Evolutionary conservation across 2,888 invertebrate genomes (phyloP), one percentile per base, ranked within the genome.

Genomic region (Laothoe populi): DNA sequence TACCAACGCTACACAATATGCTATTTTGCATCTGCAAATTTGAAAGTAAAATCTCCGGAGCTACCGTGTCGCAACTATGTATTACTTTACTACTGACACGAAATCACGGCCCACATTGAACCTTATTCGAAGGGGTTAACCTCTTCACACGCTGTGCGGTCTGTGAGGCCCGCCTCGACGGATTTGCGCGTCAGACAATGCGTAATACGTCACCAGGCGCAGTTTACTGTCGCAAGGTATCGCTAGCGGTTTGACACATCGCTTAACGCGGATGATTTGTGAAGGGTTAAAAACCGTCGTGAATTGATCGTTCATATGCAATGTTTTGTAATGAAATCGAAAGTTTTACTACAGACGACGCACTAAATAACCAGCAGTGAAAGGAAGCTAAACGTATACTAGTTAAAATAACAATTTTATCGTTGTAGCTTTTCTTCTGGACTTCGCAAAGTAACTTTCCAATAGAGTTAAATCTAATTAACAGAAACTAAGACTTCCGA

Each of bases 41-140:
- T 83, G 82, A 87, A 87, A 87, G 87, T 87, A 86, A 87, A 88
- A 86, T 87, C 80, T 77, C 76, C 74, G 79, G 77, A 73, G 90
- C 90, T 90, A 90, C 90, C 82, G 89, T 86, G 81, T 80, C 81
- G 88, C 91, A 87, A 91, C 90, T 84, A 84, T 87, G 88, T 90
- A 35, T 35, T 21, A 59, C 42, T 68, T 57, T 68, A 8, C 58
- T 11, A 60, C 8, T 26, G 19, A 44, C 59, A 64, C 53, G 10
- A 21, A 38, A 53, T 13, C 5, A 26, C 57, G 40, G 11, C 11
- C 58, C 13, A 74, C 59, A 67, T n/a, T 66, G 58, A 59, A 64
- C 79, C 70, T 75, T 84, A 74, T 64, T 7, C 4, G 58, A 11
- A 48, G 2, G 10, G 3, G 19, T 62, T 78, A 81, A 81, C 76